Evolutionary conservation across 2,888 invertebrate species (phyloP).

Genomic region (Sicus ferrugineus): DNA sequence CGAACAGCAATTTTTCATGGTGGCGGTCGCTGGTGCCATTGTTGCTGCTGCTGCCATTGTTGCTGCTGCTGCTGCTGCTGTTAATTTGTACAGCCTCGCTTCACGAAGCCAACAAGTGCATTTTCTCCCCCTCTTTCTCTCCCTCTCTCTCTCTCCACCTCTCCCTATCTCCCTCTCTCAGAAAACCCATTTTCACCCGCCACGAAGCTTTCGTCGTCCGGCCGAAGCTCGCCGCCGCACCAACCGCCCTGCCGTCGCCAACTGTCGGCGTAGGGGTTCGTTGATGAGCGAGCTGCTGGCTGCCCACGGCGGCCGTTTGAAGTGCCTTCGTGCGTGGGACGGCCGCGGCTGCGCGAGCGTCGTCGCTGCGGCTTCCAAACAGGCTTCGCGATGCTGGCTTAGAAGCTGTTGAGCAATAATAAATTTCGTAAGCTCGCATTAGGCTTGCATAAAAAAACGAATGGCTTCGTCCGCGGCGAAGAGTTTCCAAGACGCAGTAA

Average conservation of each 20-base stretch:
- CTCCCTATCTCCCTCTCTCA: not conserved
- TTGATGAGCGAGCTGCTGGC: not conserved
- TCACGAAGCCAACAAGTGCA: slow-evolving; percentile 17
- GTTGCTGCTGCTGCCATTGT: not conserved
- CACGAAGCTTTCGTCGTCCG: slow-evolving; percentile 11
- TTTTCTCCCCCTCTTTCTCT: too few species aligned
- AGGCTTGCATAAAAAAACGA: not conserved
- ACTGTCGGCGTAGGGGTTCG: slow-evolving; percentile 39
- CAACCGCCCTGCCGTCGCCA: slow-evolving; percentile 24
- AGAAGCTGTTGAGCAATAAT: slow-evolving; percentile 9
- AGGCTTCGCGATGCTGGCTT: slow-evolving; percentile 8
- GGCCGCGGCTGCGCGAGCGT: not conserved
- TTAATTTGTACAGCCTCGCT: too few species aligned
- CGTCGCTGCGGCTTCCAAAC: not conserved
- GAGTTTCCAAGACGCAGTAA: not conserved
- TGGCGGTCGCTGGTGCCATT: not conserved
- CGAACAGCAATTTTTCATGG: not conserved
- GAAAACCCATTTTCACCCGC: not conserved
- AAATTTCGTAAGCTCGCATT: not conserved
- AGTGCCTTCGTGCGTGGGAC: slow-evolving; percentile 4
- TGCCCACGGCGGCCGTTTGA: not conserved
- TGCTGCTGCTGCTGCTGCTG: not conserved
- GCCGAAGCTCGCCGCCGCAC: slow-evolving; percentile 1
- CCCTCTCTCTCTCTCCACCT: not conserved
- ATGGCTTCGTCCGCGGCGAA: not conserved